Evolutionary conservation across 2,113 vertebrate species (phyloP).

Genomic region (Stomatorhinus ivindoensis): DNA sequence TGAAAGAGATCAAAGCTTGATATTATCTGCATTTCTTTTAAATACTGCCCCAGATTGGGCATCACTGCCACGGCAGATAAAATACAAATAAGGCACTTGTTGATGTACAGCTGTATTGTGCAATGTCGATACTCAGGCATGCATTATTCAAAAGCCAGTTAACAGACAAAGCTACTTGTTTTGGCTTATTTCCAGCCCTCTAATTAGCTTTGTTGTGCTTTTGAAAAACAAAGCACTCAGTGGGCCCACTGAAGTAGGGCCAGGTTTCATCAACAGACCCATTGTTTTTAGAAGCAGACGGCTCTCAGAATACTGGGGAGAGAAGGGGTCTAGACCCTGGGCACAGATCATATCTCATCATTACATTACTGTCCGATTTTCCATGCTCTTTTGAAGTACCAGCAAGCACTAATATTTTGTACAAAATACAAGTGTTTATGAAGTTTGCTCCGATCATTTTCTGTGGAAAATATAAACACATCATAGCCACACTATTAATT

Average conservation of each 20-base stretch:
- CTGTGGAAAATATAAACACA: background rate
- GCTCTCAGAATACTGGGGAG: constrained; percentile 29
- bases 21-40: background rate
- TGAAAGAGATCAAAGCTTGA: background rate
- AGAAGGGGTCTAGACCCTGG: constrained; percentile 33
- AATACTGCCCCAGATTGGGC: background rate
- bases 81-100: constrained; percentile 44
- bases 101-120: constrained; percentile 36
- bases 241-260: constrained; percentile 44
- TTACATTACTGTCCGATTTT: constrained; percentile 2
- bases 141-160: constrained; percentile 57
- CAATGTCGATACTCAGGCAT: constrained; percentile 52
- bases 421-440: constrained; percentile 54
- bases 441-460: constrained; percentile 33
- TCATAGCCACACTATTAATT: background rate
- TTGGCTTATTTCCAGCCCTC: constrained; percentile 60
- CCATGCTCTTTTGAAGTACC: constrained; percentile 27
- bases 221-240: constrained; percentile 59
- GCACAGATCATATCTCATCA: constrained; percentile 47
- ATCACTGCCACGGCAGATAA: constrained; percentile 5
- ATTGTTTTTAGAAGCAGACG: constrained; percentile 40
- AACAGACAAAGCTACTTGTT: constrained; percentile 55
- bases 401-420: constrained; percentile 37
- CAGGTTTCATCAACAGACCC: constrained; percentile 44
- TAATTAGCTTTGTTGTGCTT: constrained; percentile 64